Evolutionary conservation across 2,888 invertebrate genomes (phyloP).

Genomic region (Papilio elwesi): DNA sequence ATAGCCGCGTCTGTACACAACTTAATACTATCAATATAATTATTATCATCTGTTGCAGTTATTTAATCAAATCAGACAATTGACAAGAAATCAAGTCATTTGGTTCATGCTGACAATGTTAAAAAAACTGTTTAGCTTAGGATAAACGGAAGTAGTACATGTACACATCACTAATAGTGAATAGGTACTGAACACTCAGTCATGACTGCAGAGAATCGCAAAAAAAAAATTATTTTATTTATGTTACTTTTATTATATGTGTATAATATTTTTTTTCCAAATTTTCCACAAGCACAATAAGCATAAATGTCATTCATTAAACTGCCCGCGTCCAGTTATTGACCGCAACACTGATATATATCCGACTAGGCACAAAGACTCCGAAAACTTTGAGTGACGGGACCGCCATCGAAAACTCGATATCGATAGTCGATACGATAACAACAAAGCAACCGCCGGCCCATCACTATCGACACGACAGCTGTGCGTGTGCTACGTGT

Average conservation of each 20-base stretch:
- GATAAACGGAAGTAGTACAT: too few relatives aligned
- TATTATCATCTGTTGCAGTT: slow-evolving; percentile 57
- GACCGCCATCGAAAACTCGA: slow-evolving; percentile 80
- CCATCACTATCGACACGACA: slow-evolving; percentile 76
- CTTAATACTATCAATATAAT: slow-evolving; percentile 74
- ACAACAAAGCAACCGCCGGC: slow-evolving; percentile 78
- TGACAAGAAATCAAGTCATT: background rate
- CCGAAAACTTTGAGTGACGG: slow-evolving; percentile 79
- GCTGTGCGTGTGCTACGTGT: slow-evolving; percentile 82
- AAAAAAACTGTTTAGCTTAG: too few relatives aligned
- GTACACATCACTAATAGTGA: too few relatives aligned
- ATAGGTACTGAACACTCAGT: too few relatives aligned
- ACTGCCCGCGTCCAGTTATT: slow-evolving; percentile 41
- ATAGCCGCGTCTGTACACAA: slow-evolving; percentile 71
- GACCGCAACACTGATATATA: slow-evolving; percentile 66
- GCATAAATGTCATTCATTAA: slow-evolving; percentile 19
- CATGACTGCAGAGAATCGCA: too few relatives aligned
- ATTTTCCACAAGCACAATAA: background rate
- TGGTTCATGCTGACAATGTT: too few relatives aligned
- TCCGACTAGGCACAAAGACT: slow-evolving; percentile 69
- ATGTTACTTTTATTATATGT: too few relatives aligned
- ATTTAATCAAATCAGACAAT: slow-evolving; percentile 24
- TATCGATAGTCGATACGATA: slow-evolving; percentile 75
- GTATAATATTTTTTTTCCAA: too few relatives aligned
- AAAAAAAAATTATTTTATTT: too few relatives aligned